Evolutionary conservation across 1,140 invertebrate species (phyloP), one percentile per base, ranked within the genome.

Genomic region (Eriosoma lanigerum): DNA sequence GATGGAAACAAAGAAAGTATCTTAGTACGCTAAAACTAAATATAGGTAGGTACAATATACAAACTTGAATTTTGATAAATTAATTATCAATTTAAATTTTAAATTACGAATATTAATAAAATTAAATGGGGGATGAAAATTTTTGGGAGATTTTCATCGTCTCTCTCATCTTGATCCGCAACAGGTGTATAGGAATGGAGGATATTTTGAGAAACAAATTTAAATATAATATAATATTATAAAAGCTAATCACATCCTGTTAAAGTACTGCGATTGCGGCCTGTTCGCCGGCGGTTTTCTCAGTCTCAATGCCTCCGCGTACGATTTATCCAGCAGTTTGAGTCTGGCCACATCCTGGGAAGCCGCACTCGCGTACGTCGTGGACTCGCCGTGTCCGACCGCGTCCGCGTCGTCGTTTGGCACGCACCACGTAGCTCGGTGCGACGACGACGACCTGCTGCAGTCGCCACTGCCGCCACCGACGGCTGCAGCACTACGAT

Each of bases 331-430:
- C 38, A 95, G 86, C 82, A 91, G 90, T 84, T 92, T 92, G 60
- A 95, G 86, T 83, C 92, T 92, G 82, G 93, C 91, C 13, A 94
- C 90, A 82, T 94, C 93, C 83, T 93, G 91, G 0, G 92, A 93
- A 5, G 93, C 83, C 4, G 80, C 8, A 68, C 86, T 91, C 0
- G 54, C 44, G 46, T 29, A 76, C 24, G 56, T n/a, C 17, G 17
- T 17, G 17, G 70, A 9, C 54, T 1, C 32, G 29, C 19, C 29
- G n/a, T 19, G 46, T 38, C 32, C 19, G 72, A 32, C 13, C 29
- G 32, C 13, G 1, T 68, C 24, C 15, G 26, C 46, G n/a, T 21
- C 21, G 19, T 58, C 62, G n/a, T n/a, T 46, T 0, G 81, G 48
- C 21, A 87, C 82, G 32, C 75, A 82, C 82, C 81, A 82, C n/a